Conservation (phyloP, 1,140 invertebrate species). For the Cherax destructor region DNA sequence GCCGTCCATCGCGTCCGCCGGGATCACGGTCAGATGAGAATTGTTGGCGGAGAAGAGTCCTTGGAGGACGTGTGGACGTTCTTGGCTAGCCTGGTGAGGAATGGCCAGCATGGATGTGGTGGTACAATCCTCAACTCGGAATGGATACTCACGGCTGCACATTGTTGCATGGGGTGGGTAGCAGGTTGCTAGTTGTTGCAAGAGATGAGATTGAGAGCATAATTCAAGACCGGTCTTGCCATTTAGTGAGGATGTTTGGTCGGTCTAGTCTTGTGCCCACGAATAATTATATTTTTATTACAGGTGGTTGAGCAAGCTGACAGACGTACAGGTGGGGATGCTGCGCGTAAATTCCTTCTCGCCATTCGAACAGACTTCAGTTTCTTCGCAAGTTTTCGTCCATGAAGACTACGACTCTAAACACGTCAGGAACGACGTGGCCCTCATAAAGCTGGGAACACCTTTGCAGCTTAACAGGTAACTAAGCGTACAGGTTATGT, state of each 20-base stretch:
- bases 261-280: too few species aligned
- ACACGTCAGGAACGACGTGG: slow-evolving; percentile 27
- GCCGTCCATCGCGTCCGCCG: not conserved
- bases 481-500: too few species aligned
- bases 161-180: slow-evolving; percentile 35
- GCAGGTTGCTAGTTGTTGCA: too few species aligned
- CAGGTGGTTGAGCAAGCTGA: too few species aligned
- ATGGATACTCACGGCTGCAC: slow-evolving; percentile 44
- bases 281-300: too few species aligned
- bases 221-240: too few species aligned
- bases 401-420: slow-evolving; percentile 22
- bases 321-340: slow-evolving; percentile 49
- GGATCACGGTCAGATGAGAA: not conserved
- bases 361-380: slow-evolving; percentile 18
- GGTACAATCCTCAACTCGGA: slow-evolving; percentile 1
- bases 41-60: slow-evolving; percentile 6
- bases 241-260: too few species aligned
- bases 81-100: slow-evolving; percentile 20
- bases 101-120: slow-evolving; percentile 22
- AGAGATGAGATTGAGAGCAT: not conserved
- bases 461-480: slow-evolving; percentile 45
- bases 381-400: slow-evolving; percentile 7
- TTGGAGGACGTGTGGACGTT: slow-evolving; percentile 28
- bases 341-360: slow-evolving; percentile 19
- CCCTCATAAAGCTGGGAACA: slow-evolving; percentile 18